phyloP scores from a whole-genome alignment of 37 sponge, comb jelly and placozoan species.

The Diacarnus erythraeanus region DNA sequence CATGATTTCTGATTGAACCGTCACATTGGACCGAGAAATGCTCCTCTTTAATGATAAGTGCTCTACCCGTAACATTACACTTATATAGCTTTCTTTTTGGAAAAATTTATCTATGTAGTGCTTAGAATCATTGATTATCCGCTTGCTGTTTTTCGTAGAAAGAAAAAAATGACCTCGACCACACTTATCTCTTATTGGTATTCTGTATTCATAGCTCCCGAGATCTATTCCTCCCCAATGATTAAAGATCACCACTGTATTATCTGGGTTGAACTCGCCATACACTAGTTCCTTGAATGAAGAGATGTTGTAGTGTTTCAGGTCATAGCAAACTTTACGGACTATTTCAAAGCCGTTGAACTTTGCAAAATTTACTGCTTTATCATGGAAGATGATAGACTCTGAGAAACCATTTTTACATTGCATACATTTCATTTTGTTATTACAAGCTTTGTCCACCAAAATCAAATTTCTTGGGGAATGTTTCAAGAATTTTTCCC shows the following conservation, averaged over 20 bases:
- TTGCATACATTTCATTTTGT: not conserved
- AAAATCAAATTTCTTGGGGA: not conserved
- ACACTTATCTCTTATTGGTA: not conserved
- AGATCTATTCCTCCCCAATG: not conserved
- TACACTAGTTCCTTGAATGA: not conserved
- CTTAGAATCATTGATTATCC: not conserved
- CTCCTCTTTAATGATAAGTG: not conserved
- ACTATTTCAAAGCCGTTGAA: not conserved
- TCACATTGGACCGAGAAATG: not conserved
- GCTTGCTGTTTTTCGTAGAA: not conserved
- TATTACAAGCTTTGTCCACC: not conserved
- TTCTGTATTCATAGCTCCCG: not conserved
- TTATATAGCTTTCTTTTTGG: not conserved
- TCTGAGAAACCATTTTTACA: not conserved
- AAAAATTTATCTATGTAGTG: not conserved
- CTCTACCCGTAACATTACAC: not conserved
- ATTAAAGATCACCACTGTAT: not conserved
- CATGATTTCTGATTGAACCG: not conserved
- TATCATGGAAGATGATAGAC: not conserved
- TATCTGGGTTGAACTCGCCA: not conserved
- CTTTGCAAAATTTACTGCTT: not conserved
- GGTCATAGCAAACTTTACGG: not conserved
- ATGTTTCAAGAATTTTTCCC: not conserved
- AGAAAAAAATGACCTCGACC: not conserved
- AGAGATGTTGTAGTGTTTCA: not conserved